Percentiles rank a stretch among this genome's conserved stretches.
Evolutionary conservation across 2,888 invertebrate species (phyloP).

Genomic region (Creontiades dilutus): DNA sequence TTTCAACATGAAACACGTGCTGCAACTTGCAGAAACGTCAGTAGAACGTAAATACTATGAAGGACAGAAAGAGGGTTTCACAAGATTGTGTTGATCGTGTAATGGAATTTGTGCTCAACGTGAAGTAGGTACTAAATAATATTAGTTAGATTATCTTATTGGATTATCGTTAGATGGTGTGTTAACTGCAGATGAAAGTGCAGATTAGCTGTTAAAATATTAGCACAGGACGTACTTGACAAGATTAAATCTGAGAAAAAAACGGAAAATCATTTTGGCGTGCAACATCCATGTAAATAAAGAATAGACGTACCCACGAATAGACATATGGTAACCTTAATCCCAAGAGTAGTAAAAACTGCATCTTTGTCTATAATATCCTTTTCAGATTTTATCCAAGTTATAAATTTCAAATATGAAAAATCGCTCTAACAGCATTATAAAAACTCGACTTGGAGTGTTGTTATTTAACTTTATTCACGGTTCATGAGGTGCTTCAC

Average conservation of each 20-base stretch:
- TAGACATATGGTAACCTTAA: not conserved
- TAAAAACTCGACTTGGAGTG: too few species aligned
- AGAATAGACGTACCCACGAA: not conserved
- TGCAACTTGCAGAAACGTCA: not conserved
- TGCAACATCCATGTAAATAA: constrained; percentile 4
- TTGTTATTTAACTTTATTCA: too few species aligned
- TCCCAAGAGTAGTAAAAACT: not conserved
- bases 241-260: not conserved
- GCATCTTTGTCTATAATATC: not conserved
- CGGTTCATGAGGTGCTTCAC: too few species aligned
- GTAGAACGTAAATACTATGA: not conserved
- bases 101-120: constrained; percentile 12
- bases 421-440: too few species aligned
- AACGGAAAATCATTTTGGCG: not conserved
- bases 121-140: constrained; percentile 24
- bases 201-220: constrained; percentile 9
- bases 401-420: too few species aligned
- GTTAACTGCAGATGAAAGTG: constrained; percentile 50
- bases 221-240: not conserved
- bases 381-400: too few species aligned
- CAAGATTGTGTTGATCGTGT: constrained; percentile 20
- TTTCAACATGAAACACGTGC: not conserved
- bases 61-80: not conserved
- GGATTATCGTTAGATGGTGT: constrained; percentile 35
- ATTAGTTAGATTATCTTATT: not conserved